Percentiles rank a stretch among this genome's conserved stretches.
phyloP scores from a whole-genome alignment of 1,140 invertebrate species.

The Dermatophagoides farinae region DNA sequence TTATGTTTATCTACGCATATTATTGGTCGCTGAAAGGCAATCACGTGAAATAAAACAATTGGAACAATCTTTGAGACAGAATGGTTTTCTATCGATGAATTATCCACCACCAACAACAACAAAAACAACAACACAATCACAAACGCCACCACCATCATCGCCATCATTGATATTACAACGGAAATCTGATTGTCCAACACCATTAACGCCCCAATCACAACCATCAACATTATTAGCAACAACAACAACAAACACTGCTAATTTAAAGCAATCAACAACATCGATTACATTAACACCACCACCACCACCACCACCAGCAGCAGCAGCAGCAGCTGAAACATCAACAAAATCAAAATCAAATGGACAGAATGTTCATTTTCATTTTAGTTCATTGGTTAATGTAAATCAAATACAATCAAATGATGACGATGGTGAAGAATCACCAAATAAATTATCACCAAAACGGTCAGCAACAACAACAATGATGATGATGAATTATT shows the following conservation, averaged over 20 bases:
- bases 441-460: no score
- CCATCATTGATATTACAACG: not conserved
- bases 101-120: not conserved
- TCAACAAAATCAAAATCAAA: not conserved
- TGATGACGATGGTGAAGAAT: no score
- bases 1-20: constrained; percentile 71
- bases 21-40: constrained; percentile 28
- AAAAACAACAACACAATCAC: not conserved
- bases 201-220: no score
- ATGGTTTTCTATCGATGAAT: not conserved
- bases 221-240: not conserved
- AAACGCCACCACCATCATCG: not conserved
- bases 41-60: constrained; percentile 22
- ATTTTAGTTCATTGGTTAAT: constrained; percentile 2
- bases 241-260: no score
- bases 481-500: no score
- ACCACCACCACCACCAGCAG: not conserved
- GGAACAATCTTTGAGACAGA: constrained; percentile 19
- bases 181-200: not conserved
- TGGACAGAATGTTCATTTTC: not conserved
- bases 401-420: not conserved
- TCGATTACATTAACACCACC: no score
- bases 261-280: not conserved
- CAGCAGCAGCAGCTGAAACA: not conserved
- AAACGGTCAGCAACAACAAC: no score